These are phyloP conservation scores for Nesogale talazaci DNA, from an alignment of 2,113 vertebrate genomes.

Conservation along the genomic window DNA sequence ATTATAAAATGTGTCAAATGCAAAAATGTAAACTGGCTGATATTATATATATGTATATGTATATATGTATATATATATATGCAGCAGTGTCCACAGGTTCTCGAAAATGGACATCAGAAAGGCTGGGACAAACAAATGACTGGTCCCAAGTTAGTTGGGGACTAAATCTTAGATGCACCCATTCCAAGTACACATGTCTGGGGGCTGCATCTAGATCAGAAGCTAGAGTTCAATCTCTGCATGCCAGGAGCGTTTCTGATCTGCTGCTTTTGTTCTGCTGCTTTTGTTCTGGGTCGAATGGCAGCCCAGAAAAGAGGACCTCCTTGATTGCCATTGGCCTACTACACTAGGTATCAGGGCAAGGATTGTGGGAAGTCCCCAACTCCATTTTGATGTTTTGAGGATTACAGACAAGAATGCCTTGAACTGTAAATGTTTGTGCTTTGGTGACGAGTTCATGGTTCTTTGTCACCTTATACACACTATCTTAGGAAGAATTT, in stretches of 20 bases:
- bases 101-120: constrained; percentile 67
- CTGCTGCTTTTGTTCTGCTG: neutral
- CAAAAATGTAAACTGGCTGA: no score
- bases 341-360: neutral
- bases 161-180: constrained; percentile 62
- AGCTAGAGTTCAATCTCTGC: constrained; percentile 7
- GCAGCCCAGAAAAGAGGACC: constrained; percentile 14
- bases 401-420: constrained; percentile 29
- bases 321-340: neutral
- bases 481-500: constrained; percentile 81
- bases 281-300: neutral
- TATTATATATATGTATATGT: no score
- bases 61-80: neutral
- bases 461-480: constrained; percentile 64
- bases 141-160: constrained; percentile 60
- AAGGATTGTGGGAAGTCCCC: constrained; percentile 4
- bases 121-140: constrained; percentile 57
- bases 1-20: no score
- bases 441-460: constrained; percentile 62
- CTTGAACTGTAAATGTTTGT: constrained; percentile 43
- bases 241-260: neutral
- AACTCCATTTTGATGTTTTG: neutral
- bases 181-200: constrained; percentile 73
- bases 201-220: constrained; percentile 58
- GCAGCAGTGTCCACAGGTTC: constrained; percentile 77